Percentiles rank a stretch among this genome's conserved stretches.
These are phyloP conservation scores for Cybosia mesomella DNA, from an alignment of 2,888 invertebrate species.

Conservation along the genomic window DNA sequence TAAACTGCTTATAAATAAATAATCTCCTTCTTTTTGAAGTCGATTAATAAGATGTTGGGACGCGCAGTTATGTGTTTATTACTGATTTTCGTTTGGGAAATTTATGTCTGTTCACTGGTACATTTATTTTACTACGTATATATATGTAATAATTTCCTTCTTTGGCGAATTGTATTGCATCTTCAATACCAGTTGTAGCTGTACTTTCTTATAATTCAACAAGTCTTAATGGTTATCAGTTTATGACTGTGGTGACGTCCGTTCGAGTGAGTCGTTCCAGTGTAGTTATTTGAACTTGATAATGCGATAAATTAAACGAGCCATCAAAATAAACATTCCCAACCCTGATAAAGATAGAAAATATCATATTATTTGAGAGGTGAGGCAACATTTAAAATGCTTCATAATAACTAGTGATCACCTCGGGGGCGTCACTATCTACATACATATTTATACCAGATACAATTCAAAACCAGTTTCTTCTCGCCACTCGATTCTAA, in stretches of 20 bases:
- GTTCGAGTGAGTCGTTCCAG: slow-evolving; percentile 26
- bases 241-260: neutral
- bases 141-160: neutral
- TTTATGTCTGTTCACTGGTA: neutral
- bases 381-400: slow-evolving; percentile 71
- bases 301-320: slow-evolving; percentile 50
- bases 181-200: neutral
- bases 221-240: neutral
- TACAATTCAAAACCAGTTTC: slow-evolving; percentile 81
- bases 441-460: slow-evolving; percentile 81
- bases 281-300: slow-evolving; percentile 38
- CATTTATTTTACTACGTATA: neutral
- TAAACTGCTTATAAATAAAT: neutral
- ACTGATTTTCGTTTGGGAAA: neutral
- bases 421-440: slow-evolving; percentile 80
- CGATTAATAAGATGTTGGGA: slow-evolving; percentile 4
- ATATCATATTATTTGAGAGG: slow-evolving; percentile 67
- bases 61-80: slow-evolving; percentile 4
- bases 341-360: slow-evolving; percentile 62
- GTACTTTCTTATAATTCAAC: neutral
- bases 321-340: slow-evolving; percentile 53
- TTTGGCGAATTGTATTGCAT: neutral
- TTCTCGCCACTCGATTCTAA: slow-evolving; percentile 79
- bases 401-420: slow-evolving; percentile 73
- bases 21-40: neutral